Evolutionary conservation across 2,888 invertebrate species (phyloP), one percentile per base, ranked within the genome.

Genomic region (Caradrina kadenii): DNA sequence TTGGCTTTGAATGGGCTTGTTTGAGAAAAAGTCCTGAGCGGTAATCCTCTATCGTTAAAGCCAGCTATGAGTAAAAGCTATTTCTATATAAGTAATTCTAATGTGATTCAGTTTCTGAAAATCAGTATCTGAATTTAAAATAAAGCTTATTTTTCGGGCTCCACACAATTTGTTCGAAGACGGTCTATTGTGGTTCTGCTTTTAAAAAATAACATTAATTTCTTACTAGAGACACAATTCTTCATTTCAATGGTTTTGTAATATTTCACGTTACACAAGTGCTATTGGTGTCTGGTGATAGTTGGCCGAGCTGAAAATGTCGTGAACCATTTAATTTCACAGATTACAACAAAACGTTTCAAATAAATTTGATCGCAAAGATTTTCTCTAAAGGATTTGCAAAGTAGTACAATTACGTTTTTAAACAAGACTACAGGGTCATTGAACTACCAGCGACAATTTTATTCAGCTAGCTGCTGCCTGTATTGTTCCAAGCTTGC

Each of bases 401-500:
- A 73, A 76, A 80, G 60, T 79, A 63, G 26, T 74, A 79, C 75
- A 71, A 80, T 82, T 79, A 79, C 77, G 73, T 59, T 73, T 81
- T 70, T 81, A 75, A 77, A 77, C 70, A 62, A 73, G 85, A 86
- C 81, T 82, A 72, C 78, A 72, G 80, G 91, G 89, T 92, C 89
- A 86, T 89, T 91, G 91, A 92, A 91, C 92, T 88, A 66, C 77
- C 82, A 82, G 86, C 87, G 84, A 86, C 87, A 87, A 82, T 45
- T 45, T 45, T 45, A 45, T 85, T 86, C 77, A 83, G 86, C 86
- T 87, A 87, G 87, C 85, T 85, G 85, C 86, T 87, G 88, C 87
- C 87, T 89, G 90, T 88, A 93, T 92, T 92, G 93, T 93, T 91
- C 80, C 84, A 87, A 86, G 90, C 87, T 88, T 90, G 91, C 93